phyloP scores from a whole-genome alignment of 2,888 invertebrate species.

The Drosophila buzzatii region DNA sequence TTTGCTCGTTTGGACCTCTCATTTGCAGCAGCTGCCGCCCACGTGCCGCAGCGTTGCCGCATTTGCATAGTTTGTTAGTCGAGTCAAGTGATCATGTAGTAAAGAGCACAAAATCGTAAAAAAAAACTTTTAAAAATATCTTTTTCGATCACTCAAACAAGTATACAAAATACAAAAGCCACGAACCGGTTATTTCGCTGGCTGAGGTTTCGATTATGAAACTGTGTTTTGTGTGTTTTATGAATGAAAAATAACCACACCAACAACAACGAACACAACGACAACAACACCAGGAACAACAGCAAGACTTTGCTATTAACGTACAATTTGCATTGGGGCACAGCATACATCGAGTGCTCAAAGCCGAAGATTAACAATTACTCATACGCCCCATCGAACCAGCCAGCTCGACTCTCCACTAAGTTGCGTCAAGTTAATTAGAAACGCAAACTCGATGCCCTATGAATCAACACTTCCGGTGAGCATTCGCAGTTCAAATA shows the following conservation, averaged over 20 bases:
- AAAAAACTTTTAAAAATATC: conserved; percentile 27
- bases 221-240: conserved; percentile 60
- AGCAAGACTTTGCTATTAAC: conserved; percentile 32
- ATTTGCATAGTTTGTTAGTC: conserved; percentile 77
- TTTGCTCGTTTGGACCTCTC: conserved; percentile 30
- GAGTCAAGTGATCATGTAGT: conserved; percentile 67
- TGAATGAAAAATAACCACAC: conserved; percentile 59
- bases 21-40: conserved; percentile 59
- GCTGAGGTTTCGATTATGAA: conserved; percentile 61
- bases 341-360: conserved; percentile 30
- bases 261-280: background rate
- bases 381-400: conserved; percentile 61
- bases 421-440: conserved; percentile 60
- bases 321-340: conserved; percentile 51
- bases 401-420: conserved; percentile 1
- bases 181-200: conserved; percentile 55
- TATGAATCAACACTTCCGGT: conserved; percentile 59
- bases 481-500: conserved; percentile 15
- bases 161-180: conserved; percentile 25
- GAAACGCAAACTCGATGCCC: conserved; percentile 35
- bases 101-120: conserved; percentile 75
- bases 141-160: conserved; percentile 70
- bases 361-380: conserved; percentile 46
- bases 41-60: conserved; percentile 59
- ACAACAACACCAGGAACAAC: conserved; percentile 10